These are phyloP conservation scores for Leptocoma aspasia DNA, from an alignment of 2,113 vertebrate species.

Conservation along the genomic window DNA sequence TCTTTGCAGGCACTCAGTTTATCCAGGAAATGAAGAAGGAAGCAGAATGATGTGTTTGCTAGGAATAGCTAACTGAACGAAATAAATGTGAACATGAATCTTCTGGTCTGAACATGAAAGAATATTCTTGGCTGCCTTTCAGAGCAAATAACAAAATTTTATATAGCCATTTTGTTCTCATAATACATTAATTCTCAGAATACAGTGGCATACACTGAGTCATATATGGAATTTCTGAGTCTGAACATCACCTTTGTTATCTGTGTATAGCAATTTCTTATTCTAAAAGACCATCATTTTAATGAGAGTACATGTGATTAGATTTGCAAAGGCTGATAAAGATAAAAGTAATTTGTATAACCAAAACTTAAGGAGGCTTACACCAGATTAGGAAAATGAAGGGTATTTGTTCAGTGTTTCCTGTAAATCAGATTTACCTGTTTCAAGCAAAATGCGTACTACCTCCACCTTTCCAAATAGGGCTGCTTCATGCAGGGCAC, in stretches of 20 bases:
- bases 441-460: conserved; percentile 90
- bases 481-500: conserved; percentile 93
- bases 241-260: conserved; percentile 4
- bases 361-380: background rate
- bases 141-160: background rate
- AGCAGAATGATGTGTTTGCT: background rate
- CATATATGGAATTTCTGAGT: background rate
- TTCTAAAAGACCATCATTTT: background rate
- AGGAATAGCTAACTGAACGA: background rate
- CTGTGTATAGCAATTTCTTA: background rate
- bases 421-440: conserved; percentile 77
- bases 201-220: background rate
- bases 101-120: background rate
- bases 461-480: conserved; percentile 97
- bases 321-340: background rate
- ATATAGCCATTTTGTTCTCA: background rate
- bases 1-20: background rate
- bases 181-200: background rate
- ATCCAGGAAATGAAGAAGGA: background rate
- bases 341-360: background rate
- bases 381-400: background rate
- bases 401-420: background rate
- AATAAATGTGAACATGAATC: background rate
- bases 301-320: background rate
- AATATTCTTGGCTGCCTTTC: conserved; percentile 11